Evolutionary conservation across 2,888 invertebrate species (phyloP).

Genomic region (Timandra comae): DNA sequence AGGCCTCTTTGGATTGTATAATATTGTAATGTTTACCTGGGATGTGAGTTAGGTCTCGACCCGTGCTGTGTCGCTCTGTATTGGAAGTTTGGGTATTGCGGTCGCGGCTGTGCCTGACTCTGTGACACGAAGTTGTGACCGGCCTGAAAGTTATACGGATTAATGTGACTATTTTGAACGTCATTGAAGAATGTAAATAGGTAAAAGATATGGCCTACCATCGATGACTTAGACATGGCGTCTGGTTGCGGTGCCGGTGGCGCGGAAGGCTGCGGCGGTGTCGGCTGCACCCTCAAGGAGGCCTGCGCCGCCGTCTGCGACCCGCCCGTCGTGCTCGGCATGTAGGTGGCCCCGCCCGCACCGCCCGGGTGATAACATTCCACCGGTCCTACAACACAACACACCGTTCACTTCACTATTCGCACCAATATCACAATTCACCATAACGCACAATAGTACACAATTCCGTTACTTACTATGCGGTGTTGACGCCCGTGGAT

Average conservation of each 20-base stretch:
- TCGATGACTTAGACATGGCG: slow-evolving; percentile 51
- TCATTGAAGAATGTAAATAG: too few relatives aligned
- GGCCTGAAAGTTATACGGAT: slow-evolving; percentile 60
- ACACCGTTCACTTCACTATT: not conserved
- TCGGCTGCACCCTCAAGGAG: slow-evolving; percentile 49
- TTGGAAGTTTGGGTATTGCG: slow-evolving; percentile 53
- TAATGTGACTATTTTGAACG: too few relatives aligned
- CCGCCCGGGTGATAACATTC: slow-evolving; percentile 64
- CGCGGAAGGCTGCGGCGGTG: slow-evolving; percentile 59
- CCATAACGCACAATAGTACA: slow-evolving; percentile 1
- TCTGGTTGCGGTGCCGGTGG: slow-evolving; percentile 63
- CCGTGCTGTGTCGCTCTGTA: slow-evolving; percentile 57
- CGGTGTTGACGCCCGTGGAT: slow-evolving; percentile 72
- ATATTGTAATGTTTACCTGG: slow-evolving; percentile 38
- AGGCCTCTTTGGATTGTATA: too few relatives aligned
- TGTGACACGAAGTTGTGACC: slow-evolving; percentile 59
- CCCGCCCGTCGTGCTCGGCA: slow-evolving; percentile 48
- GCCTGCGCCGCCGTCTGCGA: slow-evolving; percentile 47
- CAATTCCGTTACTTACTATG: slow-evolving; percentile 54
- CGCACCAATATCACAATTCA: not conserved
- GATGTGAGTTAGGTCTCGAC: slow-evolving; percentile 55
- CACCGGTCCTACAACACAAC: slow-evolving; percentile 49
- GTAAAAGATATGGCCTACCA: slow-evolving; percentile 44
- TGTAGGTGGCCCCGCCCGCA: slow-evolving; percentile 48
- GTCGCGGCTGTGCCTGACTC: slow-evolving; percentile 52